Evolutionary conservation across 2,888 invertebrate genomes (phyloP).

Genomic region (Chaetoderma sp.): DNA sequence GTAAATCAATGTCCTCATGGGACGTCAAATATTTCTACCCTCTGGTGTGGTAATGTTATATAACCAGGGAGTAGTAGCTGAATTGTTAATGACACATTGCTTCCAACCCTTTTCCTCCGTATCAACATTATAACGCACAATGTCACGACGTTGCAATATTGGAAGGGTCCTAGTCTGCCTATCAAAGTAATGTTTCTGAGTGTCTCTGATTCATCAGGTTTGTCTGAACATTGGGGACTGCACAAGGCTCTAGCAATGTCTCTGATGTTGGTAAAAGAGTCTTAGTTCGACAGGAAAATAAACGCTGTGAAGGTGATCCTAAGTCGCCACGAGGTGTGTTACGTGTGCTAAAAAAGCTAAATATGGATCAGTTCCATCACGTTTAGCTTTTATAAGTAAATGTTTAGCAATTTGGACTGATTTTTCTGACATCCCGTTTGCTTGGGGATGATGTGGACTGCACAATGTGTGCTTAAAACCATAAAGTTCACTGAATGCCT

Average conservation of each 20-base stretch:
- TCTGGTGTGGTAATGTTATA: no score
- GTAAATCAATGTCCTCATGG: no score
- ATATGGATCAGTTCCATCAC: slow-evolving; percentile 20
- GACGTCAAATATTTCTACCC: no score
- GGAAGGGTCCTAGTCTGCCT: no score
- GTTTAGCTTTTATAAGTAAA: slow-evolving; percentile 24
- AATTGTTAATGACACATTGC: no score
- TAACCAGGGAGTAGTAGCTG: no score
- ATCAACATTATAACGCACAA: no score
- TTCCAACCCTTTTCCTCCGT: no score
- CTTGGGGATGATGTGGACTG: slow-evolving; percentile 33
- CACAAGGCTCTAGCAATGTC: not conserved
- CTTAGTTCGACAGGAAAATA: slow-evolving; percentile 30
- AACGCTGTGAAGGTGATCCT: slow-evolving; percentile 33
- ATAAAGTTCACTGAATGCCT: slow-evolving; percentile 12
- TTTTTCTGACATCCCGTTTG: slow-evolving; percentile 42
- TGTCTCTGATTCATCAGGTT: no score
- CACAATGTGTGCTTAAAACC: slow-evolving; percentile 21
- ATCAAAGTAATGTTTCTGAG: no score
- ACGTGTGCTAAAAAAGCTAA: slow-evolving; percentile 17
- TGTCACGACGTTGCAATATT: no score
- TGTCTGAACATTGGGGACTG: no score
- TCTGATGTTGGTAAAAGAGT: slow-evolving; percentile 25
- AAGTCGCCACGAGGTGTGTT: slow-evolving; percentile 27
- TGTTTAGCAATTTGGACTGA: slow-evolving; percentile 15